Base-by-base conservation (phyloP, 2,797 vertebrate species). In the Apogon hyalosoma region DNA sequence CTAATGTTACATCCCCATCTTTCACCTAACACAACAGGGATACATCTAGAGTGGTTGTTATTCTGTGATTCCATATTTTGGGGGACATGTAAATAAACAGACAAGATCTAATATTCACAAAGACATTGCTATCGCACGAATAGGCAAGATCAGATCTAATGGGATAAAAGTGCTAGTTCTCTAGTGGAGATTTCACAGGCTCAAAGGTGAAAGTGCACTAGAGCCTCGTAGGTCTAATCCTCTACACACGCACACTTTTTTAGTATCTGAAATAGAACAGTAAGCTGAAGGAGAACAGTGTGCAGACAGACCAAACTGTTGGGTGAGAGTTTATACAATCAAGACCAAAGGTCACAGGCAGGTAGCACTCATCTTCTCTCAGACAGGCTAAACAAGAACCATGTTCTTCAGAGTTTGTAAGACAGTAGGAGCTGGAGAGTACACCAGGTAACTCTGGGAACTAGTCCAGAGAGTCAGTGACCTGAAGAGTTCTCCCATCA, bases 231-330 rank as follows among this genome's bases (percentile, higher is more conserved):
- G 52, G 64, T 73, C 75, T 88, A 83, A 87, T 82, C 77, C 70
- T 4, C 21, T 24, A 75, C 31, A 72, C 10, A 48, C 16, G 56
- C 57, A 40, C 54, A 51, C 40, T 14, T 46, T 40, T 48, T 68
- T 50, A 51, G 19, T 24, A 55, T 63, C 75, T 60, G 54, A 88
- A 87, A 84, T 80, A 88, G 73, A 84, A 46, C 48, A 42, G 69
- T 84, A 88, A 86, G 78, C 78, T 83, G 57, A 11, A 46, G 46
- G 63, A 63, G 16, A 48, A 64, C 45, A 16, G 49, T 42, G 52
- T 60, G 50, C 55, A 85, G 84, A 79, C 77, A 53, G 67, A 68
- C 42, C 41, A 64, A 69, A 80, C 78, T 10, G 63, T 43, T 38
- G 38, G 38, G 43, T 16, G n/a, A 19, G 31, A n/a, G 24, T 62